Evolutionary conservation across 1,140 invertebrate genomes (phyloP), one percentile per base, ranked within the genome.

Genomic region (Drosophila willistoni): DNA sequence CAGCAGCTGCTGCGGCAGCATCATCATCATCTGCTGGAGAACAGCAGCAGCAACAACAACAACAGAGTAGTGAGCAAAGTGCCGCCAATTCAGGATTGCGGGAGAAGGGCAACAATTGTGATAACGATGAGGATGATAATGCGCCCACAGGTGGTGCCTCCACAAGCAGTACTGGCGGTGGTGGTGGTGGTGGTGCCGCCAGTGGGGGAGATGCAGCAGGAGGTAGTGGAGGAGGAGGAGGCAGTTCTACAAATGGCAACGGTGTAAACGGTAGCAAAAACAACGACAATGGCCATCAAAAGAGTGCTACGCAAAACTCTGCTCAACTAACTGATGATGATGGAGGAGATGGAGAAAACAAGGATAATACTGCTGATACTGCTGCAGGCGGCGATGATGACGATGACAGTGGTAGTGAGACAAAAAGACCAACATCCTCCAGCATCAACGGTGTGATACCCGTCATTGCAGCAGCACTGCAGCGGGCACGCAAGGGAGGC

Each of bases 111-210:
- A 90, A 90, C 77, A 90, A 90, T 90, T 90, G 87, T 80, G 81
- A 90, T 85, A 83, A 89, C 69, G 83, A 90, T 67, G 87, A 90
- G 55, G 87, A 90, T 59, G 86, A 90, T 68, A 86, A 86, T 77
- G 82, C 80, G 29, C 85, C 84, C 7, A 51, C 44, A 33, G 70
- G 78, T 51, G 89, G 80, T 51, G 44, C 9, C 22, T 64, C 39
- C 47, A 71, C 64, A 51, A 71, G 72, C 66, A 71, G 12, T n/a
- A 61, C 44, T 14, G 77, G 77, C 12, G 68, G 64, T 12, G 67
- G 36, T 7, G 36, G 36, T 13, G 36, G 64, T 12, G 67, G 36
- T 7, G 36, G 36, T 13, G 36, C 10, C 12, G 2, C 10, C 36
- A 13, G 36, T 12, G 36, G 36, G 33, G 33, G 70, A 25, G 64